Evolutionary conservation across 2,888 invertebrate species (phyloP).

Genomic region (Andrena fulva): DNA sequence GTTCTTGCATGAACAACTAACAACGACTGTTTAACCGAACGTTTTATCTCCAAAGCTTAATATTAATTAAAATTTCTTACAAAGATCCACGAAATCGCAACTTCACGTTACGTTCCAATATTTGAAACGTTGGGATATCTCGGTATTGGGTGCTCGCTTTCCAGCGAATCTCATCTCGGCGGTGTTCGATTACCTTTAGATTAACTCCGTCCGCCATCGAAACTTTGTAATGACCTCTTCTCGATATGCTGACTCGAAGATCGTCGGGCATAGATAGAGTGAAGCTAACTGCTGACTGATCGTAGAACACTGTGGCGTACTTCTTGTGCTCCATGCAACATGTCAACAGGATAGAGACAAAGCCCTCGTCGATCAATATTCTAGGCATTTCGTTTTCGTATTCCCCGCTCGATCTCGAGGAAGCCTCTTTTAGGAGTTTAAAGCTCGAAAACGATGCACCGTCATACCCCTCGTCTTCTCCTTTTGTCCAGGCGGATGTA

Average conservation of each 20-base stretch:
- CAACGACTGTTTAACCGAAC: neutral
- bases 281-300: slow-evolving; percentile 80
- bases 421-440: slow-evolving; percentile 27
- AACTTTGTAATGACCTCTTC: slow-evolving; percentile 71
- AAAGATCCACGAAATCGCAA: neutral
- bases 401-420: neutral
- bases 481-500: slow-evolving; percentile 9
- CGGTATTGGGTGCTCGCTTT: slow-evolving; percentile 17
- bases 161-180: slow-evolving; percentile 38
- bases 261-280: slow-evolving; percentile 76
- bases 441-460: slow-evolving; percentile 36
- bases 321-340: slow-evolving; percentile 85
- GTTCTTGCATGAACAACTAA: neutral
- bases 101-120: neutral
- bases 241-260: slow-evolving; percentile 73
- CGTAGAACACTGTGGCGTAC: slow-evolving; percentile 86
- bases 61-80: slow-evolving; percentile 3
- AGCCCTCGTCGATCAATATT: slow-evolving; percentile 74
- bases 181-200: slow-evolving; percentile 68
- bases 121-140: neutral
- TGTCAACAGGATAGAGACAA: slow-evolving; percentile 79
- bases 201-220: slow-evolving; percentile 65
- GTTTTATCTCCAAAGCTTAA: neutral
- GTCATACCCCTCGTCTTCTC: neutral
- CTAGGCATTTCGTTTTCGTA: slow-evolving; percentile 51